phyloP scores from a whole-genome alignment of 2,888 invertebrate species.

The Phyllotreta striolata region DNA sequence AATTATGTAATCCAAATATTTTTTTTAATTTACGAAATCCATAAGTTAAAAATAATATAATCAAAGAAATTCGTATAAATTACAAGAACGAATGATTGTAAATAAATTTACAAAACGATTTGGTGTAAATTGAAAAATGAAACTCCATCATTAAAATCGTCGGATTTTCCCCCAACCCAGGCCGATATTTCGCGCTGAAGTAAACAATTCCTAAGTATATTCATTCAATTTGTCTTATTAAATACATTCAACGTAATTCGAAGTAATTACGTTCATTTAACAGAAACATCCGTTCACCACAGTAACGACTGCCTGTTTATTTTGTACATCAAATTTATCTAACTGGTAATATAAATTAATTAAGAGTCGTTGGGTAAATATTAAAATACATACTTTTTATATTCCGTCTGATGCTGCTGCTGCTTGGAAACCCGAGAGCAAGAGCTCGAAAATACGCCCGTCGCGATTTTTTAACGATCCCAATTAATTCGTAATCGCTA shows the following conservation, averaged over 20 bases:
- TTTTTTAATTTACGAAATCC: too few species aligned
- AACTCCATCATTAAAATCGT: too few species aligned
- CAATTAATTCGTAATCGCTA: constrained; percentile 38
- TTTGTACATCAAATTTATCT: constrained; percentile 35
- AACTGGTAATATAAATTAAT: constrained; percentile 45
- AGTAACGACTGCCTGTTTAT: constrained; percentile 24
- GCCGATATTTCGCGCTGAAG: neutral
- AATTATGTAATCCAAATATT: too few species aligned
- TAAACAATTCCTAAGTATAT: constrained; percentile 12
- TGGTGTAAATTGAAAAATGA: too few species aligned
- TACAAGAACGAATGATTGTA: too few species aligned
- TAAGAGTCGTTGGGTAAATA: constrained; percentile 43
- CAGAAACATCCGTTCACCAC: constrained; percentile 10
- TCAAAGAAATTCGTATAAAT: too few species aligned
- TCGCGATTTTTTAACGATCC: constrained; percentile 38
- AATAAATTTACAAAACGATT: too few species aligned
- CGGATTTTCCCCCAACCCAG: neutral
- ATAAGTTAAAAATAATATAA: too few species aligned
- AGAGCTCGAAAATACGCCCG: constrained; percentile 11
- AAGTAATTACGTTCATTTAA: constrained; percentile 25
- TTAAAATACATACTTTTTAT: constrained; percentile 39
- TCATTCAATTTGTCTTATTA: constrained; percentile 26
- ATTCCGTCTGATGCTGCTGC: neutral
- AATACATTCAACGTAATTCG: constrained; percentile 24
- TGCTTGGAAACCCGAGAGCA: constrained; percentile 11